Evolutionary conservation across 2,113 vertebrate genomes (phyloP).

Genomic region (Neodontobutis hainanensis): DNA sequence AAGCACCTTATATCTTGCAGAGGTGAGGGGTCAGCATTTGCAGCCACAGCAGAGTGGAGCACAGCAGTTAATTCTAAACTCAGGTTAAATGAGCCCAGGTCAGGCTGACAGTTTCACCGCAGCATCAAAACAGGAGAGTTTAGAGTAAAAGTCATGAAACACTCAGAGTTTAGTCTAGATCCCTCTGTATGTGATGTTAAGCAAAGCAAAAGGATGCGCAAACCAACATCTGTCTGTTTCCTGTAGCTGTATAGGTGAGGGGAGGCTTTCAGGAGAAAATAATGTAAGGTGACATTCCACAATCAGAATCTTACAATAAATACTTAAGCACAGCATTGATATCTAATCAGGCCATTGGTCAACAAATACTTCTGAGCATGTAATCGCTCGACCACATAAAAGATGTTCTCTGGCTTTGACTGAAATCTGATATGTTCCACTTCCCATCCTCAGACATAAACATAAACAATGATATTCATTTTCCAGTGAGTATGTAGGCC

Average conservation of each 20-base stretch:
- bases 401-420: too few species aligned
- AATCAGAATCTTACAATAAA: too few species aligned
- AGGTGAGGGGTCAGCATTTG: slow-evolving; percentile 57
- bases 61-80: slow-evolving; percentile 61
- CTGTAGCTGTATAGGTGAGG: not conserved
- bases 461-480: slow-evolving; percentile 24
- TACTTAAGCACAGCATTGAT: too few species aligned
- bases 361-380: too few species aligned
- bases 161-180: not conserved
- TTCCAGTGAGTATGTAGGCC: slow-evolving; percentile 39
- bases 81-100: slow-evolving; percentile 64
- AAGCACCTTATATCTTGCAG: slow-evolving; percentile 18
- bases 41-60: slow-evolving; percentile 40
- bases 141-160: not conserved
- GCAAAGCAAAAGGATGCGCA: too few species aligned
- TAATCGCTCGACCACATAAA: too few species aligned
- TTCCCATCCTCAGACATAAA: slow-evolving; percentile 26
- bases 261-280: too few species aligned
- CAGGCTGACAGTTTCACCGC: slow-evolving; percentile 47
- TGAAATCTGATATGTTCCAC: not conserved
- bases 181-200: too few species aligned
- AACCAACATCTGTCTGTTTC: too few species aligned
- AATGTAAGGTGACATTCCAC: too few species aligned
- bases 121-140: slow-evolving; percentile 12
- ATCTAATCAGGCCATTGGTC: too few species aligned